A percentile compares a stretch with the other conserved stretches of the same genome.
Conservation (phyloP, 2,113 vertebrate species). For the Colius striatus region DNA sequence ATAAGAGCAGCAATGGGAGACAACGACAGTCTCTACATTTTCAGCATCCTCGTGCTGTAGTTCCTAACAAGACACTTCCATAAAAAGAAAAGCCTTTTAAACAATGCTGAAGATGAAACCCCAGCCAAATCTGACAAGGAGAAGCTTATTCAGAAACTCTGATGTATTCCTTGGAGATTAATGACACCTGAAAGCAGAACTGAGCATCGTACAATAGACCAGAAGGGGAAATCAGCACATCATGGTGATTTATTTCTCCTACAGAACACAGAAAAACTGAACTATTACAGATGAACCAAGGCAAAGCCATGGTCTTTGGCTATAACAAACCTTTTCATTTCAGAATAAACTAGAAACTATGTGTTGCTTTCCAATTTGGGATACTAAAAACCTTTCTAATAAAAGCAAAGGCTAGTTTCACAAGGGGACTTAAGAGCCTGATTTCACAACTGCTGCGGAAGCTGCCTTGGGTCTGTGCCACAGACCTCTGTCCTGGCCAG, state of each 20-base stretch:
- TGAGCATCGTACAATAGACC: background rate
- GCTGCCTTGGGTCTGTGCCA: background rate
- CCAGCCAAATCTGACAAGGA: background rate
- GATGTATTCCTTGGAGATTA: background rate
- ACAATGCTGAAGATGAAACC: background rate
- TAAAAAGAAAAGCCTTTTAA: background rate
- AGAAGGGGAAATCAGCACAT: background rate
- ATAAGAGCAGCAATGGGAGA: background rate
- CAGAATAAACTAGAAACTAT: background rate
- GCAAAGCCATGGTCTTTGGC: background rate
- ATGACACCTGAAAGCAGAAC: constrained; percentile 30
- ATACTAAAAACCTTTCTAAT: background rate
- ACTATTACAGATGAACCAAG: background rate
- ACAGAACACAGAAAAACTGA: background rate
- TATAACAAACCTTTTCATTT: background rate
- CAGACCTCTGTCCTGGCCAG: background rate
- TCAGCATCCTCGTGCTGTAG: background rate
- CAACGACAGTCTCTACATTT: background rate
- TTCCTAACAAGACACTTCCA: background rate
- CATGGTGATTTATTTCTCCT: constrained; percentile 3
- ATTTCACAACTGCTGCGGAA: background rate
- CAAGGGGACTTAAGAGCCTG: background rate
- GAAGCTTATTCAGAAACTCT: constrained; percentile 22
- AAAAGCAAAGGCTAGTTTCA: background rate
- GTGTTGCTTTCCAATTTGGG: background rate